Conservation (phyloP, 2,113 vertebrate genomes). For the Probosciger aterrimus region DNA sequence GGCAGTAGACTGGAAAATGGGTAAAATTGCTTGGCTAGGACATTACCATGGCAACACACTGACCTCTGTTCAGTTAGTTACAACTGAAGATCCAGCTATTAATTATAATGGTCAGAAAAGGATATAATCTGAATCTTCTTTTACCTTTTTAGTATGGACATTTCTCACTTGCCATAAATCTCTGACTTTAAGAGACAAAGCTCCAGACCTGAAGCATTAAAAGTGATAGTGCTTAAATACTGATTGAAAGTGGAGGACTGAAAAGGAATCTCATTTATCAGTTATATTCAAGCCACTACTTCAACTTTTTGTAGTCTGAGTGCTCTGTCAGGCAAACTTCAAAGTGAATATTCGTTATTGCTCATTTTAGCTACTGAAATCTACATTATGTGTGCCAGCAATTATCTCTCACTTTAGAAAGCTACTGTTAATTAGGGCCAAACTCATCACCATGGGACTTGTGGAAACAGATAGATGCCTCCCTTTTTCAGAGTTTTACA, state of each 20-base stretch:
- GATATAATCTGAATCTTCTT: slow-evolving; percentile 69
- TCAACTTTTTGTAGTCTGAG: slow-evolving; percentile 72
- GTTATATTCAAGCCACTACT: slow-evolving; percentile 51
- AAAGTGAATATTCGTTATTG: slow-evolving; percentile 70
- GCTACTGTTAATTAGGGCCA: slow-evolving; percentile 72
- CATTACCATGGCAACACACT: slow-evolving; percentile 79
- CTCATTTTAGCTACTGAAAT: slow-evolving; percentile 72
- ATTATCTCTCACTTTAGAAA: slow-evolving; percentile 74
- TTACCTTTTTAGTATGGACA: slow-evolving; percentile 73
- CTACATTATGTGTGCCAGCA: slow-evolving; percentile 67
- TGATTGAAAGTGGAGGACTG: slow-evolving; percentile 55
- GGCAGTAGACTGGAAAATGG: slow-evolving; percentile 81
- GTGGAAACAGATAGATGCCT: slow-evolving; percentile 71
- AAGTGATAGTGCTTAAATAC: slow-evolving; percentile 60
- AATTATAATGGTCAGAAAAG: slow-evolving; percentile 81
- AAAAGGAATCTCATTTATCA: slow-evolving; percentile 67
- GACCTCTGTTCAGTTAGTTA: slow-evolving; percentile 78
- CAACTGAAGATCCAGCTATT: slow-evolving; percentile 77
- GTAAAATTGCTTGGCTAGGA: slow-evolving; percentile 79
- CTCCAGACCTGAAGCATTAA: slow-evolving; percentile 49
- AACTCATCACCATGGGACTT: slow-evolving; percentile 55
- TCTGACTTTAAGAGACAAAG: slow-evolving; percentile 67
- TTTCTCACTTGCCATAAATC: slow-evolving; percentile 75
- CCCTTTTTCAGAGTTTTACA: slow-evolving; percentile 62
- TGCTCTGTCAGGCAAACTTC: slow-evolving; percentile 64